Conservation (phyloP, 2,113 vertebrate genomes). For the Mastomys natalensis region DNA sequence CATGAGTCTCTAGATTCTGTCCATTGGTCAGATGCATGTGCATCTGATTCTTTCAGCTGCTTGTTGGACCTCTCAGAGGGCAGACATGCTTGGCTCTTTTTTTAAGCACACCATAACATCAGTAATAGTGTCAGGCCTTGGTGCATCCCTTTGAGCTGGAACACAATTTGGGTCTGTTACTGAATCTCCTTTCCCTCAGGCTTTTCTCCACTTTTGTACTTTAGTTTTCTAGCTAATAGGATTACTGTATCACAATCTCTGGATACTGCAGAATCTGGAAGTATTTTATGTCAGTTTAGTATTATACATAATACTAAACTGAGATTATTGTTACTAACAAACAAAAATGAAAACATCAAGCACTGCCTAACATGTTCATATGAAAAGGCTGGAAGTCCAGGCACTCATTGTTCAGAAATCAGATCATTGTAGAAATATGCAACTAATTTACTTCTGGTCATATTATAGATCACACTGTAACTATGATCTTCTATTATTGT, state of each 20-base stretch:
- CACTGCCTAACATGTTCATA: accelerated
- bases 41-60: too few relatives aligned
- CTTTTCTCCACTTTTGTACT: too few relatives aligned
- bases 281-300: not conserved
- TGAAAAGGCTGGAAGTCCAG: not conserved
- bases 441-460: not conserved
- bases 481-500: not conserved
- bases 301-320: not conserved
- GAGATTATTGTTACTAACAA: not conserved
- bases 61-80: too few relatives aligned
- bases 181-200: too few relatives aligned
- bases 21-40: too few relatives aligned
- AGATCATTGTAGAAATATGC: not conserved
- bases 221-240: not conserved
- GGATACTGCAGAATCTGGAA: not conserved
- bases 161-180: too few relatives aligned
- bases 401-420: not conserved
- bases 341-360: not conserved
- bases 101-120: too few relatives aligned
- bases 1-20: too few relatives aligned
- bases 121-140: too few relatives aligned
- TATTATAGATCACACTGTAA: not conserved
- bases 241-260: not conserved
- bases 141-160: too few relatives aligned
- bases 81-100: too few relatives aligned